Percentiles rank a stretch among this genome's conserved stretches.
phyloP scores from a whole-genome alignment of 2,113 vertebrate species.

The Melozone crissalis region DNA sequence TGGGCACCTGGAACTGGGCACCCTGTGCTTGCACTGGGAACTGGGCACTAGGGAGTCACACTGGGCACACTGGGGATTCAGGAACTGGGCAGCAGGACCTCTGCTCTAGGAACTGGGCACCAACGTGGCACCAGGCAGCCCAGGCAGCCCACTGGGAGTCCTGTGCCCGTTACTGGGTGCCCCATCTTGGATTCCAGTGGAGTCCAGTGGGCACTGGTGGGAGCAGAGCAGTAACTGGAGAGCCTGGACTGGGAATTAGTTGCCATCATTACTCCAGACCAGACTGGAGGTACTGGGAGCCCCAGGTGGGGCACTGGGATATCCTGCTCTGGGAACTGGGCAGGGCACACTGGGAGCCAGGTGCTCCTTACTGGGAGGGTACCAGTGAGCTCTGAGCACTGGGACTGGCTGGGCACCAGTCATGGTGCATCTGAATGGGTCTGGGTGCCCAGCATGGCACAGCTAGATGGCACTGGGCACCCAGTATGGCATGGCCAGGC shows the following conservation, averaged over 20 bases:
- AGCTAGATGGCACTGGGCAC: rapidly evolving
- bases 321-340: not conserved
- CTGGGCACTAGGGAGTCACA: not conserved
- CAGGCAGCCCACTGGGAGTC: not conserved
- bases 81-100: not conserved
- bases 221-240: not conserved
- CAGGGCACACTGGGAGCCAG: not conserved
- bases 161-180: not conserved
- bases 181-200: not conserved
- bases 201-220: not conserved
- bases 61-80: not conserved
- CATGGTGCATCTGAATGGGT: not conserved
- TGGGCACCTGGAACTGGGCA: not conserved
- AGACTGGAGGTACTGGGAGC: not conserved
- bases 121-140: not conserved
- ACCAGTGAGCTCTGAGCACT: not conserved
- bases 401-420: not conserved
- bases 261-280: not conserved
- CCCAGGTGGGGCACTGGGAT: not conserved
- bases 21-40: not conserved
- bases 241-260: not conserved
- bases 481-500: not conserved
- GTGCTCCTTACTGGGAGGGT: not conserved
- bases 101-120: not conserved
- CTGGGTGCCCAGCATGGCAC: not conserved